Evolutionary conservation across 2,888 invertebrate species (phyloP).

Genomic region (Cotesia congregata): DNA sequence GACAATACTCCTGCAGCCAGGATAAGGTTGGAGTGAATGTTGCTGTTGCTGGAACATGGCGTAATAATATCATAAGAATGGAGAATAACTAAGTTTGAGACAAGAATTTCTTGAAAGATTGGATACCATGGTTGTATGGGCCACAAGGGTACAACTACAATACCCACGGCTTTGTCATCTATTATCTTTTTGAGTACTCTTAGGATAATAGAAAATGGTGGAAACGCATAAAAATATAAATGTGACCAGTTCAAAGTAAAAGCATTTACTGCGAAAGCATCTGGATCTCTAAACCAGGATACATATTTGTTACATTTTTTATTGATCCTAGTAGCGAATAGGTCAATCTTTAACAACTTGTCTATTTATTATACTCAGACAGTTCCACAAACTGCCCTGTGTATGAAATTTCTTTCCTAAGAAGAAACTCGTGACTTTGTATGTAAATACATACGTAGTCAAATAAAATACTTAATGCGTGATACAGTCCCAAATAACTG

Average conservation of each 20-base stretch:
- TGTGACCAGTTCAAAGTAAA: constrained; percentile 46
- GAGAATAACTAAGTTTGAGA: constrained; percentile 35
- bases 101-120: constrained; percentile 42
- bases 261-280: constrained; percentile 43
- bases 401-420: too few species aligned
- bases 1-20: constrained; percentile 54
- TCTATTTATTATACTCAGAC: too few species aligned
- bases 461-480: too few species aligned
- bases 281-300: constrained; percentile 43
- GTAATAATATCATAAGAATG: neutral
- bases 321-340: constrained; percentile 47
- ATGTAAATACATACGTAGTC: too few species aligned
- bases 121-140: constrained; percentile 51
- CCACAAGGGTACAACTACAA: constrained; percentile 38
- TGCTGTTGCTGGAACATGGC: constrained; percentile 25
- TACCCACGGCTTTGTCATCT: constrained; percentile 34
- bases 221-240: constrained; percentile 34
- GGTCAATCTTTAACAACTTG: constrained; percentile 32
- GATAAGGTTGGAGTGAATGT: constrained; percentile 47
- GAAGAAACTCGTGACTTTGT: too few species aligned
- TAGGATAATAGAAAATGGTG: constrained; percentile 23
- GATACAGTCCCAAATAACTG: too few species aligned
- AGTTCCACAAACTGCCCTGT: too few species aligned
- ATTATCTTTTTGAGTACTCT: constrained; percentile 28
- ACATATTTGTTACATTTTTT: constrained; percentile 45